Evolutionary conservation across 1,140 invertebrate genomes (phyloP).

Genomic region (Caenorhabditis briggsae): DNA sequence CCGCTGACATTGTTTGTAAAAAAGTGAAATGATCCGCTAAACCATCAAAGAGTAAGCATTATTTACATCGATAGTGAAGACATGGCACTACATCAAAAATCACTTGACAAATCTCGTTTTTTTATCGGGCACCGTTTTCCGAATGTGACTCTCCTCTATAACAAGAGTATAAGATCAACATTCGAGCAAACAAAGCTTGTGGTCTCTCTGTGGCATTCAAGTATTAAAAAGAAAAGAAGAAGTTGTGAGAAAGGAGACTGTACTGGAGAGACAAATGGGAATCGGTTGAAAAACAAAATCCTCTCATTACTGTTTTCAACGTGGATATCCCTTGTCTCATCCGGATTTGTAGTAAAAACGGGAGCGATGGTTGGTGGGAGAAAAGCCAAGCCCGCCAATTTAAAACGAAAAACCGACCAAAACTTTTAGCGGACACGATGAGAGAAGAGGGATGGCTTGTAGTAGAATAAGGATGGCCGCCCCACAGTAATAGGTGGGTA

Average conservation of each 20-base stretch:
- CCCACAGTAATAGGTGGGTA: slow-evolving; percentile 46
- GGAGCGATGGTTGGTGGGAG: slow-evolving; percentile 4
- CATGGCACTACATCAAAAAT: slow-evolving; percentile 41
- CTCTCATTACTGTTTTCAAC: slow-evolving; percentile 17
- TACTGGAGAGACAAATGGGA: background rate
- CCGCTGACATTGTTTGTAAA: background rate
- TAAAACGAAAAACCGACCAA: slow-evolving; percentile 39
- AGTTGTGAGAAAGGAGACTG: background rate
- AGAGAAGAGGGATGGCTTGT: slow-evolving; percentile 2
- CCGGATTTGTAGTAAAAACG: slow-evolving; percentile 47
- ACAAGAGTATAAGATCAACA: slow-evolving; percentile 55
- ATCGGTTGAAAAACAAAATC: background rate
- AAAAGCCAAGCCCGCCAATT: slow-evolving; percentile 53
- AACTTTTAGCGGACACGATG: slow-evolving; percentile 42
- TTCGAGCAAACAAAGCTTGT: slow-evolving; percentile 40
- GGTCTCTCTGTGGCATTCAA: slow-evolving; percentile 19
- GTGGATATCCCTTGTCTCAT: slow-evolving; percentile 15
- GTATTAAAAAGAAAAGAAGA: slow-evolving; percentile 16
- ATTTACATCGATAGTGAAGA: background rate
- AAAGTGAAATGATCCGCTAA: background rate
- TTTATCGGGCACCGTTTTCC: background rate
- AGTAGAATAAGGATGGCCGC: background rate
- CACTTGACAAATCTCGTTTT: slow-evolving; percentile 50
- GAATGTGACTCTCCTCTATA: background rate
- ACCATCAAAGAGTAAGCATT: background rate